phyloP scores from a whole-genome alignment of 2,113 vertebrate genomes.

The Semnornis frantzii region DNA sequence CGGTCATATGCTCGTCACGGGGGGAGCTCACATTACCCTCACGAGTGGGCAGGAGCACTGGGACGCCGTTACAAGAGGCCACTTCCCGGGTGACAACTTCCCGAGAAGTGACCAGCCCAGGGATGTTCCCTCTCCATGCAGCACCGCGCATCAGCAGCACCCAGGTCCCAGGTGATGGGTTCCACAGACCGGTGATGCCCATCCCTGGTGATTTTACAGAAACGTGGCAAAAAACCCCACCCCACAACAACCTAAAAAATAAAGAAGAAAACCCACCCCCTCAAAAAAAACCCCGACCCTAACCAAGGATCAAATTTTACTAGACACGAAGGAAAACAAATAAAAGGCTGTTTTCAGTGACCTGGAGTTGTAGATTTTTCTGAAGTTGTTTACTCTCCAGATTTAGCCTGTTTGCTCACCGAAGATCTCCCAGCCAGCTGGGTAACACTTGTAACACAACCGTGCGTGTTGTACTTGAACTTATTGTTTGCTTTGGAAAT shows the following conservation, averaged over 20 bases:
- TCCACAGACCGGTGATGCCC: not conserved
- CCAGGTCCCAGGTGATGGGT: not conserved
- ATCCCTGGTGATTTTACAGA: not conserved
- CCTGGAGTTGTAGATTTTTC: not conserved
- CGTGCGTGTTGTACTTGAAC: constrained; percentile 9
- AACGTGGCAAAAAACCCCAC: not conserved
- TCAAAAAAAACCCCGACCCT: not conserved
- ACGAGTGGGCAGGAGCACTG: not conserved
- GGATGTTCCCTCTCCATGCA: too few relatives aligned
- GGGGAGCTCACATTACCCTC: not conserved
- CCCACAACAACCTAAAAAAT: not conserved
- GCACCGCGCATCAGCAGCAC: not conserved
- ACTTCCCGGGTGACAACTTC: not conserved
- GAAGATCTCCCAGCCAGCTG: constrained; percentile 5
- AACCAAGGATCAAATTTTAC: not conserved
- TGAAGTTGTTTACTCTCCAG: constrained; percentile 26
- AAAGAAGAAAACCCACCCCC: not conserved
- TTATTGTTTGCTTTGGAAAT: constrained; percentile 62
- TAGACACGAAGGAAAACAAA: constrained; percentile 60
- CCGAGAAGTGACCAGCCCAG: not conserved
- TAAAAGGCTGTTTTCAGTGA: constrained; percentile 45
- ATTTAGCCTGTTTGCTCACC: constrained; percentile 62
- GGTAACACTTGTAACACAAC: constrained; percentile 6
- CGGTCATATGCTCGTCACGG: not conserved
- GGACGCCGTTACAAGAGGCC: not conserved